phyloP scores from a whole-genome alignment of 1,140 invertebrate genomes.

The Odontomachus brunneus region DNA sequence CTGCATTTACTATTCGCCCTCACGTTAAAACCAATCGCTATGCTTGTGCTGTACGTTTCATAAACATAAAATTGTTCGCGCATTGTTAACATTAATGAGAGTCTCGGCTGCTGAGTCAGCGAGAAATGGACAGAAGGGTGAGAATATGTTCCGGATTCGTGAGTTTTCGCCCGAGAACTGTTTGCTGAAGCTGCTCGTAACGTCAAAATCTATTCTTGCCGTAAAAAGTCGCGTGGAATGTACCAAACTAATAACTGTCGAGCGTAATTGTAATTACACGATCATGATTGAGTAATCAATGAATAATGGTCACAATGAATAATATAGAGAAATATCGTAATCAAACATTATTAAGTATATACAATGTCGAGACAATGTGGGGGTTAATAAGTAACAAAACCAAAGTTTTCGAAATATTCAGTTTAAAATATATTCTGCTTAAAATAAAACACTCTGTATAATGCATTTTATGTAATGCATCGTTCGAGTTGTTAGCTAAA shows the following conservation, averaged over 20 bases:
- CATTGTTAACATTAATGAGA: slow-evolving; percentile 17
- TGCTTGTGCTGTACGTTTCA: not conserved
- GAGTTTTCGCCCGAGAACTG: not conserved
- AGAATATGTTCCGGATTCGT: not conserved
- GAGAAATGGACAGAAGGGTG: not conserved
- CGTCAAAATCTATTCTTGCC: not conserved
- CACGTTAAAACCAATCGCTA: not conserved
- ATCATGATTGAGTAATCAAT: not conserved
- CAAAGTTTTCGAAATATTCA: no score
- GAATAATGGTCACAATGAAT: not conserved
- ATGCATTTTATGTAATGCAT: no score
- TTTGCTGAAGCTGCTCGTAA: not conserved
- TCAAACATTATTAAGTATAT: no score
- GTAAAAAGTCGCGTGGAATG: not conserved
- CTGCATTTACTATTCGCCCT: not conserved
- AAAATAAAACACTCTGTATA: no score
- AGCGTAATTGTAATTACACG: not conserved
- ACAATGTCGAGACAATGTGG: no score
- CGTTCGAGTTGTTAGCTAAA: no score
- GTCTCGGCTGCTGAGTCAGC: not conserved
- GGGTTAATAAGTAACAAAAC: no score
- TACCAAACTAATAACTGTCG: not conserved
- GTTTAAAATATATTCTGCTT: no score
- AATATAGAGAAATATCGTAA: no score
- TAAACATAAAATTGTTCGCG: slow-evolving; percentile 23